Conservation (phyloP, 2,888 invertebrate genomes). For the Mythimna ferrago region DNA sequence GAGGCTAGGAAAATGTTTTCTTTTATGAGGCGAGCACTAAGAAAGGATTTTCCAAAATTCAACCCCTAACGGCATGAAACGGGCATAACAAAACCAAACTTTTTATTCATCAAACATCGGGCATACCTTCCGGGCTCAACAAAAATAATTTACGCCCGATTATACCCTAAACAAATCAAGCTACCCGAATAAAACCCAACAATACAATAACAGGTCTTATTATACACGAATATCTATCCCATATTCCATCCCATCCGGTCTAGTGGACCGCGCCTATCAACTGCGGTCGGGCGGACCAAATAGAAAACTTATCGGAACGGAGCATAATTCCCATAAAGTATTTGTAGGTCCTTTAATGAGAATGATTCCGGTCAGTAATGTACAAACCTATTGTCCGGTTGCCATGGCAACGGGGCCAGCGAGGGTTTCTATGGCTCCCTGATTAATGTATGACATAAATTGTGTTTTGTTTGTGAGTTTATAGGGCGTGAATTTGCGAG, state of each 20-base stretch:
- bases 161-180: conserved; percentile 35
- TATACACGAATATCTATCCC: conserved; percentile 47
- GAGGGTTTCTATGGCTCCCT: conserved; percentile 24
- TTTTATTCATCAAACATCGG: not conserved
- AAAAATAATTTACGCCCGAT: conserved; percentile 1
- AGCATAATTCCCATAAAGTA: conserved; percentile 61
- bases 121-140: conserved; percentile 1
- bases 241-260: conserved; percentile 49
- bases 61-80: too few relatives aligned
- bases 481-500: conserved; percentile 16
- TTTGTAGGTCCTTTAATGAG: conserved; percentile 59
- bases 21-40: too few relatives aligned
- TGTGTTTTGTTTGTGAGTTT: conserved; percentile 52
- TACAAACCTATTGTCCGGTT: conserved; percentile 54
- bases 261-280: conserved; percentile 38
- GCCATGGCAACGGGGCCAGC: conserved; percentile 32
- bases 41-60: too few relatives aligned
- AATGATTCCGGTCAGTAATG: conserved; percentile 54
- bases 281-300: conserved; percentile 42
- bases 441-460: conserved; percentile 56
- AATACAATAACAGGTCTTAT: conserved; percentile 50
- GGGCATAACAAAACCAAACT: not conserved
- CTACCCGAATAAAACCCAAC: conserved; percentile 35
- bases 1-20: too few relatives aligned
- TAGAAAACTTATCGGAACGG: conserved; percentile 58